phyloP scores from a whole-genome alignment of 2,797 vertebrate species.

The Clamator glandarius region DNA sequence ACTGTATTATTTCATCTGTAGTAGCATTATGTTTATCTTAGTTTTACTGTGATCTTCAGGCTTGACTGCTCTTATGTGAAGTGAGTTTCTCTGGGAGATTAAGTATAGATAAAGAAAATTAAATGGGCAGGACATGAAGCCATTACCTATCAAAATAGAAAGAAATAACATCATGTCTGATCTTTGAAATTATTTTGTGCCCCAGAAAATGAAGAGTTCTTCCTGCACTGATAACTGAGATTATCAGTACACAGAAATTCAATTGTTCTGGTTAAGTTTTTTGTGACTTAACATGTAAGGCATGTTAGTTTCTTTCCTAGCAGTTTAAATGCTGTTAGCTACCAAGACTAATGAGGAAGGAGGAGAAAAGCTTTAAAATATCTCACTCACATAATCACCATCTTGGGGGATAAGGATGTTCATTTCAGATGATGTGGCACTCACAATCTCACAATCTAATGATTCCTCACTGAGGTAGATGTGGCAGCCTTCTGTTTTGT shows the following conservation, averaged over 20 bases:
- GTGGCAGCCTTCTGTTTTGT: conserved; percentile 98
- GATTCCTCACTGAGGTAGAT: conserved; percentile 93
- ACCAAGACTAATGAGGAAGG: not conserved
- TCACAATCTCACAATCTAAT: conserved; percentile 92
- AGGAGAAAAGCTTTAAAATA: not conserved
- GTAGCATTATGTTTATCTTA: not conserved
- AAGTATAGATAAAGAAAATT: not conserved
- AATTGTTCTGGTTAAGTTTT: not conserved
- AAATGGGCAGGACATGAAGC: not conserved
- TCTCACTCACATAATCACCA: conserved; percentile 91
- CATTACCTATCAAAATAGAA: not conserved
- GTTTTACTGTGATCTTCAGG: not conserved
- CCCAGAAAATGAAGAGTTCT: not conserved
- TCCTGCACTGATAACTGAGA: not conserved
- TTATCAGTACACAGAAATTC: not conserved
- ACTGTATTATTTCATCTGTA: not conserved
- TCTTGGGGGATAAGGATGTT: conserved; percentile 92
- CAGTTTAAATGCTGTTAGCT: not conserved
- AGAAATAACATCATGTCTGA: not conserved
- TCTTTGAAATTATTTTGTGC: not conserved
- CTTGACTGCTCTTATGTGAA: not conserved
- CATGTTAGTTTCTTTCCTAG: not conserved
- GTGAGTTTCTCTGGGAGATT: not conserved
- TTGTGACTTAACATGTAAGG: not conserved
- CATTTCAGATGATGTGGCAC: conserved; percentile 98